These are phyloP conservation scores for Augochlorella aurata DNA, from an alignment of 2,888 invertebrate species.

Conservation along the genomic window DNA sequence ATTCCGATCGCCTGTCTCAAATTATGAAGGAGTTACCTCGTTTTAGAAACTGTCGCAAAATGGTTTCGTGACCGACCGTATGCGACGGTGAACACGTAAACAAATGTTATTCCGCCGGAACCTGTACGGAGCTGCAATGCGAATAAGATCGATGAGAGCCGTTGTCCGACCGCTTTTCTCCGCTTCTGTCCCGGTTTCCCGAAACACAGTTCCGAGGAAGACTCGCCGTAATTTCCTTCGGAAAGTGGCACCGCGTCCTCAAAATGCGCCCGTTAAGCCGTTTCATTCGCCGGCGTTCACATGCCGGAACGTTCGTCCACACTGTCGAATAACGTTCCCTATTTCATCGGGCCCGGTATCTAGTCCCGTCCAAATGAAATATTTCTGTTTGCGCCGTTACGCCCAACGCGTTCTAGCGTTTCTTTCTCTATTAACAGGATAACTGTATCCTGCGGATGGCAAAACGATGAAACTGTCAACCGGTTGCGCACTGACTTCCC, in stretches of 20 bases:
- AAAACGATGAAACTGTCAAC: conserved; percentile 29
- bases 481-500: conserved; percentile 19
- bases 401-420: not conserved
- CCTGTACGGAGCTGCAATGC: not conserved
- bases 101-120: not conserved
- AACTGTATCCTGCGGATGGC: conserved; percentile 29
- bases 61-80: too few relatives aligned
- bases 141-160: conserved; percentile 17
- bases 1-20: too few relatives aligned
- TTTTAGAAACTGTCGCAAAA: too few relatives aligned
- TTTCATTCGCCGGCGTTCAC: conserved; percentile 49
- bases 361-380: conserved; percentile 67
- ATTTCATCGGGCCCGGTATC: conserved; percentile 54
- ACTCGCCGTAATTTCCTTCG: conserved; percentile 31
- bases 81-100: not conserved
- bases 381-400: conserved; percentile 57
- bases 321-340: conserved; percentile 59
- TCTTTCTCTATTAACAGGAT: conserved; percentile 17
- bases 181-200: not conserved
- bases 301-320: conserved; percentile 49
- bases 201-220: conserved; percentile 5
- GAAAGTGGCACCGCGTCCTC: conserved; percentile 32
- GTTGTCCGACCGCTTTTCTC: not conserved
- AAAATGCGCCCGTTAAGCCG: conserved; percentile 26
- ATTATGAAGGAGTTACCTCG: too few relatives aligned